A percentile compares a stretch with the other conserved stretches of the same genome.
These are phyloP conservation scores for Hypsopygia costalis DNA, from an alignment of 2,888 invertebrate species.

Conservation along the genomic window DNA sequence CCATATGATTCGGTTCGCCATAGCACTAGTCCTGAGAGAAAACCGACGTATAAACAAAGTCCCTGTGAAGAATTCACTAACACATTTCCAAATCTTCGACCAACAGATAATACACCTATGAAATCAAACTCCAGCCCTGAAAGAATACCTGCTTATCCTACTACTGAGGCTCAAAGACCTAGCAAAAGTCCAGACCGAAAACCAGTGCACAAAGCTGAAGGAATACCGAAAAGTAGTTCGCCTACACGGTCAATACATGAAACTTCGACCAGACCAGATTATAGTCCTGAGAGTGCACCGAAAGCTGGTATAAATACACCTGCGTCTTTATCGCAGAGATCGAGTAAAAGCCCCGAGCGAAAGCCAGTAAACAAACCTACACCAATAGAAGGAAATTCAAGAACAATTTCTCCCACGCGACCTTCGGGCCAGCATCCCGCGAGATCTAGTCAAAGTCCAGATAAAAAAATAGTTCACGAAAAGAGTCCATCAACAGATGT, in stretches of 20 bases:
- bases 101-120: not conserved
- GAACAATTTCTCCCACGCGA: constrained; percentile 12
- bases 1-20: constrained; percentile 2
- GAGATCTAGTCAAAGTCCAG: constrained; percentile 32
- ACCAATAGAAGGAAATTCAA: not conserved
- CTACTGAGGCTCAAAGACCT: not conserved
- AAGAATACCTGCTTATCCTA: constrained; percentile 18
- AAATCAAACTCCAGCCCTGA: constrained; percentile 20
- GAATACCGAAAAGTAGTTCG: constrained; percentile 21
- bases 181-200: constrained; percentile 7
- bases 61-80: constrained; percentile 6
- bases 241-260: constrained; percentile 18
- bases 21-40: constrained; percentile 35
- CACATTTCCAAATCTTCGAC: too few relatives aligned
- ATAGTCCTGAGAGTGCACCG: constrained; percentile 1
- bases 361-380: not conserved
- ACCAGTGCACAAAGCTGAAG: constrained; percentile 3
- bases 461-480: constrained; percentile 23
- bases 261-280: constrained; percentile 1
- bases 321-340: not conserved
- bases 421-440: constrained; percentile 14
- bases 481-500: constrained; percentile 11
- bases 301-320: not conserved
- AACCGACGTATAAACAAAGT: constrained; percentile 14
- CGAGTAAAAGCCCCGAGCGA: constrained; percentile 10